Conservation (phyloP, 92 coral and sea anemone genomes). For the Zoanthus solanderi region DNA sequence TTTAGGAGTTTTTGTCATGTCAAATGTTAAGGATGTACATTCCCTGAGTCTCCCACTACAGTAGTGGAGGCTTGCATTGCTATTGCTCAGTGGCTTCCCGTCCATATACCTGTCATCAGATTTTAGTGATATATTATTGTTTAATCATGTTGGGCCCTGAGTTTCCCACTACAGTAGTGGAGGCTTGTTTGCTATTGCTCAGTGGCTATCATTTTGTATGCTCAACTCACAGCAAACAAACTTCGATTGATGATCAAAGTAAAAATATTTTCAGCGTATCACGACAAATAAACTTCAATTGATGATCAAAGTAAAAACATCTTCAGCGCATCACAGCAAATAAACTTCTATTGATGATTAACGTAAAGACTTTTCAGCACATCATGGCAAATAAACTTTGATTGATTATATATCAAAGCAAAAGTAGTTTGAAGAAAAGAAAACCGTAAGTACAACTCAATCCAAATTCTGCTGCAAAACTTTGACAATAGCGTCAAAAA, state of each 20-base stretch:
- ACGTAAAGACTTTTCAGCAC: background rate
- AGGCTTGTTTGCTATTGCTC: conserved; percentile 25
- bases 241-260: no score
- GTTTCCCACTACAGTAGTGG: conserved; percentile 29
- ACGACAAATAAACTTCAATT: no score
- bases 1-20: background rate
- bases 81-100: conserved; percentile 13
- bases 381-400: no score
- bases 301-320: no score
- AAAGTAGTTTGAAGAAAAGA: no score
- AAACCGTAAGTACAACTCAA: no score
- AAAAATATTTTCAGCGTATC: no score
- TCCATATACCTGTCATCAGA: background rate
- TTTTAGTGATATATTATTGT: background rate
- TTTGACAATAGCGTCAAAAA: no score
- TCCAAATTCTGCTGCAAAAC: no score
- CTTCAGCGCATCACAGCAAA: no score
- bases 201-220: background rate
- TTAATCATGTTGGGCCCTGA: background rate
- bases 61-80: conserved; percentile 18
- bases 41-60: conserved; percentile 36
- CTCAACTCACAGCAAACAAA: background rate
- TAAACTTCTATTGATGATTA: background rate
- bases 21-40: background rate
- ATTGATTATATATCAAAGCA: no score